Base-by-base conservation (phyloP, 2,888 invertebrate genomes). In the Ypsolopha sequella region DNA sequence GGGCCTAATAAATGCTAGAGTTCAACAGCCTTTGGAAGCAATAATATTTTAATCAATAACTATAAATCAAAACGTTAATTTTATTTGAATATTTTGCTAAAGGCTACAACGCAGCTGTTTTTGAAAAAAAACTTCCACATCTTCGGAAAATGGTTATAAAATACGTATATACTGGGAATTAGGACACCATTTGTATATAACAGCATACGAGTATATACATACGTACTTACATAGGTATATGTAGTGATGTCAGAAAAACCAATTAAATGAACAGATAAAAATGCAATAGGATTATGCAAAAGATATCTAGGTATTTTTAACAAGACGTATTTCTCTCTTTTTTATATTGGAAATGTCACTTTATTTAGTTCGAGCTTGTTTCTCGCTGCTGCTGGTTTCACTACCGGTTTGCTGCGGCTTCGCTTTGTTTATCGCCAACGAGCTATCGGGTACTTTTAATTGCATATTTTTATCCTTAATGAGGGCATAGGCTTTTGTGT, bases 261-360 rank as follows among this genome's bases (percentile, higher is more conserved):
- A 39, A 10, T 11, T 10, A 9, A 39, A 39, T 36, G n/a, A 39
- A 39, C 9, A 10, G 10, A 45, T 45, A 45, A 45, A 45, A 33
- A 33, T 9, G 45, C 46, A 34, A 46, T 35, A 7, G 34, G 9
- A 34, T 46, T 46, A 46, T 46, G 46, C 46, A 46, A 35, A 6
- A 24, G 6, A 24, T 24, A 24, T 24, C 24, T 24, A n/a, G 8
- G 8, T 44, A 44, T 44, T 34, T 41, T 45, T 45, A 24, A 34
- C 34, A n/a, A 0, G 43, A 43, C 24, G 6, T 43, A 46, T 34
- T 68, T 67, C 71, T 77, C 68, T 66, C 2, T 77, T 77, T 77
- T 76, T 79, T 71, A 65, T 65, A 74, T 70, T 70, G 66, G 65
- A 80, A 84, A 84, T 84, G 81, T 81, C 82, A 84, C 73, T 44